phyloP scores from a whole-genome alignment of 2,888 invertebrate species.

The Pteria penguin region DNA sequence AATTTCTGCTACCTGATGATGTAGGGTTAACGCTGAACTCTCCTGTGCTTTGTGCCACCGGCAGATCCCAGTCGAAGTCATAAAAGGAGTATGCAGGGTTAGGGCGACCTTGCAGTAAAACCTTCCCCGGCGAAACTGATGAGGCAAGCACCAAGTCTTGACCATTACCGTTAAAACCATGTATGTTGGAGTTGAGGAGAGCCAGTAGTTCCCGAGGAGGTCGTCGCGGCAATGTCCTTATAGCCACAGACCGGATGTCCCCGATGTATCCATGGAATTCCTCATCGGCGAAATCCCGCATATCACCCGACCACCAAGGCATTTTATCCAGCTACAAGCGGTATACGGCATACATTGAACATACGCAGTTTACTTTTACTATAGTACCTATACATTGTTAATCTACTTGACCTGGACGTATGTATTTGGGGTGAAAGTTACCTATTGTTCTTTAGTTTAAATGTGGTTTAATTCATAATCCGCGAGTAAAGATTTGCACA shows the following conservation, averaged over 20 bases:
- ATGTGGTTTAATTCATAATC: too few relatives aligned
- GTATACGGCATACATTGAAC: too few relatives aligned
- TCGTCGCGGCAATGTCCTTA: conserved; percentile 20
- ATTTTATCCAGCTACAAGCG: too few relatives aligned
- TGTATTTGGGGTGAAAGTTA: too few relatives aligned
- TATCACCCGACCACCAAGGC: conserved; percentile 37
- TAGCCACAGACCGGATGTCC: conserved; percentile 24
- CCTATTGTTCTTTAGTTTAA: too few relatives aligned
- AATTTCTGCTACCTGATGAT: background rate
- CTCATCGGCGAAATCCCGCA: conserved; percentile 18
- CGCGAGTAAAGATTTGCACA: too few relatives aligned
- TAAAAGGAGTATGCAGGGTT: background rate
- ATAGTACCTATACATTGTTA: too few relatives aligned
- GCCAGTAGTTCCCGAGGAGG: conserved; percentile 19
- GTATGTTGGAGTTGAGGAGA: background rate
- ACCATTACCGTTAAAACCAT: background rate
- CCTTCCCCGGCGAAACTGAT: background rate
- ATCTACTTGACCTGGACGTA: too few relatives aligned
- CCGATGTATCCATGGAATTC: conserved; percentile 32
- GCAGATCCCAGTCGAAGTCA: conserved; percentile 13
- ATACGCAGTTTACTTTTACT: too few relatives aligned
- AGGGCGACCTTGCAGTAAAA: background rate
- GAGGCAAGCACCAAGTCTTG: background rate
- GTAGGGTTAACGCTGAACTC: conserved; percentile 11
- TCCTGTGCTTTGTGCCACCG: background rate